Conservation (phyloP, 53 echinoderm and acorn worm genomes). For the Astropecten irregularis region DNA sequence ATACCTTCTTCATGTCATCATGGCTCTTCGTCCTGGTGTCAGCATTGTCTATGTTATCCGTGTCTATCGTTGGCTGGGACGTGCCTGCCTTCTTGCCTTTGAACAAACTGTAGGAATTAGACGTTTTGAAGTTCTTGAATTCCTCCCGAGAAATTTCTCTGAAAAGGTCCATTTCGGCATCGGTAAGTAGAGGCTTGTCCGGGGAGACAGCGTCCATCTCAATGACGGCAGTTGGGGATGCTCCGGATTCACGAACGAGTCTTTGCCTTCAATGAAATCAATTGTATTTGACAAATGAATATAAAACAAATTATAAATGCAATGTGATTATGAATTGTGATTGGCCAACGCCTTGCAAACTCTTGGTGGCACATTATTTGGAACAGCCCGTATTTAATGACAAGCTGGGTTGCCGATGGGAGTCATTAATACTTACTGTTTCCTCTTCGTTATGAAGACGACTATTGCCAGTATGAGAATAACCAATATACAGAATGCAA, state of each 20-base stretch:
- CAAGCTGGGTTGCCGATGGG: no score
- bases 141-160: slow-evolving; percentile 51
- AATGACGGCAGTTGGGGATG: background rate
- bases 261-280: background rate
- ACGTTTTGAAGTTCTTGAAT: slow-evolving; percentile 61
- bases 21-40: background rate
- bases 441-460: background rate
- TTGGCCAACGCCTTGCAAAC: no score
- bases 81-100: slow-evolving; percentile 16
- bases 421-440: slow-evolving; percentile 36
- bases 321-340: no score
- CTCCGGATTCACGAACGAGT: background rate
- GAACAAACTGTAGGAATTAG: slow-evolving; percentile 42
- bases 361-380: no score
- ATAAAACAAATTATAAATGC: no score
- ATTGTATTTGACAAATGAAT: no score
- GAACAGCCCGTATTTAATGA: no score
- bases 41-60: slow-evolving; percentile 48
- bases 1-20: background rate
- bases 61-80: slow-evolving; percentile 56
- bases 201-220: slow-evolving; percentile 28
- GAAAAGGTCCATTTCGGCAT: slow-evolving; percentile 45
- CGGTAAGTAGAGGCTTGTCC: slow-evolving; percentile 18
- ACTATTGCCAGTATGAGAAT: background rate
- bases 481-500: background rate